Evolutionary conservation across 30 jellyfish, hydroid and myxozoan species (phyloP).

Genomic region (Mastigias papua): DNA sequence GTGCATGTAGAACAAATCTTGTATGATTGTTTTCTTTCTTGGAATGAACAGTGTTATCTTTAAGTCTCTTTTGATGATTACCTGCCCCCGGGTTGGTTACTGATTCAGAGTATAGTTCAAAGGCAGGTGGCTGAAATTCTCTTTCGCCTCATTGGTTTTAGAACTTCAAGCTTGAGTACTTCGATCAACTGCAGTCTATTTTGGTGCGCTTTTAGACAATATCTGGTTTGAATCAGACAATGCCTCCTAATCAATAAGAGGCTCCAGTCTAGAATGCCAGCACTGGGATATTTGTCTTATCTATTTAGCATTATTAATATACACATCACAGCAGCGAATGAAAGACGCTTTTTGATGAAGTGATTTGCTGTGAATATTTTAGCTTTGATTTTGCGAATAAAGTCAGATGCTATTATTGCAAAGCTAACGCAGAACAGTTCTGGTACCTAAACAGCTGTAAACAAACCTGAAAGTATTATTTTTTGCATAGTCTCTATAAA

Average conservation of each 20-base stretch:
- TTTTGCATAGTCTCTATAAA: no score
- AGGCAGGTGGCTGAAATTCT: slow-evolving; percentile 8
- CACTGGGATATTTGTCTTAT: no score
- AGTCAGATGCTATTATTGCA: no score
- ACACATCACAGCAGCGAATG: no score
- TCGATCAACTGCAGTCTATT: neutral
- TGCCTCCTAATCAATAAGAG: neutral
- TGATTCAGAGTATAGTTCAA: neutral
- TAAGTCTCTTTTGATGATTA: neutral
- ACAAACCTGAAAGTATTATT: no score
- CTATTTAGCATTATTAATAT: no score
- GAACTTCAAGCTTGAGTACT: neutral
- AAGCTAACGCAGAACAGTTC: no score
- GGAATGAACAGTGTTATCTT: neutral
- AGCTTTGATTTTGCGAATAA: no score
- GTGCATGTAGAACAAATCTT: neutral
- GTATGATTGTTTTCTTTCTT: neutral
- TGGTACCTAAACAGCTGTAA: no score
- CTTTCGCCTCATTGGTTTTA: neutral
- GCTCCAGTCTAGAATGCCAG: neutral
- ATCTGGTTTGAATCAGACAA: neutral
- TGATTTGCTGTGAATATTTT: no score
- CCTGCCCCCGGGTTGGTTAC: neutral
- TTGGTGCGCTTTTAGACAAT: neutral
- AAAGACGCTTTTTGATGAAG: no score